Evolutionary conservation across 2,797 vertebrate species (phyloP).

Genomic region (Molossus molossus): DNA sequence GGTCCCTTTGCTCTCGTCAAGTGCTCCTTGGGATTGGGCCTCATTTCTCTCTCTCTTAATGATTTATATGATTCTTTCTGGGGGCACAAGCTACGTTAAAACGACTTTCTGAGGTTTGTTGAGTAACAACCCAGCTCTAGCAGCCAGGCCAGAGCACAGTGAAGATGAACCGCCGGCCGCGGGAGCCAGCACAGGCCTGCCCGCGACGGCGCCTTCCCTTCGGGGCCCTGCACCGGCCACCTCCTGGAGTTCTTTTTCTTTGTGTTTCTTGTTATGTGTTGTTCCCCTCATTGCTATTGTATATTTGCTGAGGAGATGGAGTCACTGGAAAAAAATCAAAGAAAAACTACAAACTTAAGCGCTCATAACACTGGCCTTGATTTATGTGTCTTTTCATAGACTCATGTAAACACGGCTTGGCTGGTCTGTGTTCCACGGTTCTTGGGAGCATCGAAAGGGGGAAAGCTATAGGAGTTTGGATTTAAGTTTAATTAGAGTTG

Average conservation of each 20-base stretch:
- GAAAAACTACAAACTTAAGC: background rate
- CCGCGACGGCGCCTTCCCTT: too few species aligned
- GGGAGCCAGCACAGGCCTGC: constrained; percentile 38
- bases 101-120: constrained; percentile 29
- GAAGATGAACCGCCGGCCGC: constrained; percentile 64
- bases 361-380: background rate
- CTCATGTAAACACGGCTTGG: constrained; percentile 33
- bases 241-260: constrained; percentile 45
- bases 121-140: background rate
- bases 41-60: background rate
- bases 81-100: background rate
- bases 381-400: constrained; percentile 59
- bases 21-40: background rate
- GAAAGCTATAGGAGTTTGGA: constrained; percentile 28
- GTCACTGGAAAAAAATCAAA: background rate
- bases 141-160: constrained; percentile 7
- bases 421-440: constrained; percentile 25
- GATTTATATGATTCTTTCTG: background rate
- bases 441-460: background rate
- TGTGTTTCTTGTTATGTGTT: constrained; percentile 69
- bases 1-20: background rate
- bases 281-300: constrained; percentile 68
- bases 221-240: too few species aligned
- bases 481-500: constrained; percentile 57
- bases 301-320: constrained; percentile 63